phyloP scores from a whole-genome alignment of 1,140 invertebrate species.

The Ceratina australensis region DNA sequence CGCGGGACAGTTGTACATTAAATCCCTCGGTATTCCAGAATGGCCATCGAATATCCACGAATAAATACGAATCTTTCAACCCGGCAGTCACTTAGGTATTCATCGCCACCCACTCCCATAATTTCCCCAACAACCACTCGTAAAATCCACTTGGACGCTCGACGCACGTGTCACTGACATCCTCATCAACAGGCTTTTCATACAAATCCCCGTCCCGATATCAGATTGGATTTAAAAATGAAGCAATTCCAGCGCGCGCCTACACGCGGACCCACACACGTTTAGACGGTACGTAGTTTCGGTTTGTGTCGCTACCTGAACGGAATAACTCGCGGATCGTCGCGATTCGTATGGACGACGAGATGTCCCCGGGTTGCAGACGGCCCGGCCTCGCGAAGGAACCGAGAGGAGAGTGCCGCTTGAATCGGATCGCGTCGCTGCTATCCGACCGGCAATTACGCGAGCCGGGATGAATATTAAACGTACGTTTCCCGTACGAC shows the following conservation, averaged over 20 bases:
- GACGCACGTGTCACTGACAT: slow-evolving; percentile 14
- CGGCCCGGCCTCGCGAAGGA: neutral
- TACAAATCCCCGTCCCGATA: neutral
- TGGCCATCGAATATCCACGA: neutral
- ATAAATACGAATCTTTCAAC: neutral
- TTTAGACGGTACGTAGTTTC: too few relatives aligned
- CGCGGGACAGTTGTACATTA: neutral
- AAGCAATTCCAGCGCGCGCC: neutral
- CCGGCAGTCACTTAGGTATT: neutral
- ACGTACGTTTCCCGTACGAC: neutral
- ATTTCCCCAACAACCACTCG: slow-evolving; percentile 1
- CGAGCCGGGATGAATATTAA: slow-evolving; percentile 34
- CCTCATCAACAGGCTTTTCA: slow-evolving; percentile 18
- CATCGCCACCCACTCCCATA: slow-evolving; percentile 11
- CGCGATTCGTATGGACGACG: neutral
- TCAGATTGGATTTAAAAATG: slow-evolving; percentile 25
- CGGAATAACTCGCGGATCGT: slow-evolving; percentile 8
- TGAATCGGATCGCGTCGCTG: neutral
- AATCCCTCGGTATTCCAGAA: neutral
- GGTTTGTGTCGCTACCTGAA: too few relatives aligned
- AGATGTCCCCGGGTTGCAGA: neutral
- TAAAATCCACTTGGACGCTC: neutral
- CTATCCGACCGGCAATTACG: slow-evolving; percentile 25
- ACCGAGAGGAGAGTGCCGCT: neutral
- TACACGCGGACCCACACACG: neutral